Evolutionary conservation across 2,113 vertebrate species (phyloP).

Genomic region (Cryptotis parvus): DNA sequence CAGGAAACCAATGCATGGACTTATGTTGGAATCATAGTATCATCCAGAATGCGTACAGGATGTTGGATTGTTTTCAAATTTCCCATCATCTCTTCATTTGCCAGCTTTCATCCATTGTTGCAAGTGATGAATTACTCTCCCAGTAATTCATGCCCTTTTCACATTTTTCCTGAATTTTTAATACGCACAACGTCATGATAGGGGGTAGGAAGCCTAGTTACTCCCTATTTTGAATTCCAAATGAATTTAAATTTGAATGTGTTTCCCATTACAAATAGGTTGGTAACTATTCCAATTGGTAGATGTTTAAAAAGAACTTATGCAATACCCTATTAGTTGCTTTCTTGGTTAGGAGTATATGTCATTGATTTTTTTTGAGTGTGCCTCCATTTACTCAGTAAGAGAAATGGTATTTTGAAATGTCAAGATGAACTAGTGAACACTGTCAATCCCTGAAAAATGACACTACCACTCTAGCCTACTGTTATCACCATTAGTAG

Average conservation of each 20-base stretch:
- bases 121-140: neutral
- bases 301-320: neutral
- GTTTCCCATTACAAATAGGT: neutral
- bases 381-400: neutral
- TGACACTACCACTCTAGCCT: neutral
- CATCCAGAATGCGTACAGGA: neutral
- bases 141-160: neutral
- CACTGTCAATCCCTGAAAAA: neutral
- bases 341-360: neutral
- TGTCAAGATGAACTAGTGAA: neutral
- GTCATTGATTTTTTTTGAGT: neutral
- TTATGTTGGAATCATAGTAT: neutral
- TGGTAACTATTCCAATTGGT: neutral
- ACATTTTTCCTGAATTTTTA: neutral
- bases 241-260: neutral
- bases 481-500: neutral
- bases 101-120: too few relatives aligned
- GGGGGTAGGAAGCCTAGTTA: neutral
- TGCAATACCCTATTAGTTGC: neutral
- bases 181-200: neutral
- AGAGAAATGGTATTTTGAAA: constrained; percentile 21
- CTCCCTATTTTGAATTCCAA: neutral
- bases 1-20: neutral
- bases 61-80: neutral
- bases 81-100: too few relatives aligned